A percentile compares a stretch with the other conserved stretches of the same genome.
These are phyloP conservation scores for Taenaris catops DNA, from an alignment of 2,888 invertebrate species.

Conservation along the genomic window DNA sequence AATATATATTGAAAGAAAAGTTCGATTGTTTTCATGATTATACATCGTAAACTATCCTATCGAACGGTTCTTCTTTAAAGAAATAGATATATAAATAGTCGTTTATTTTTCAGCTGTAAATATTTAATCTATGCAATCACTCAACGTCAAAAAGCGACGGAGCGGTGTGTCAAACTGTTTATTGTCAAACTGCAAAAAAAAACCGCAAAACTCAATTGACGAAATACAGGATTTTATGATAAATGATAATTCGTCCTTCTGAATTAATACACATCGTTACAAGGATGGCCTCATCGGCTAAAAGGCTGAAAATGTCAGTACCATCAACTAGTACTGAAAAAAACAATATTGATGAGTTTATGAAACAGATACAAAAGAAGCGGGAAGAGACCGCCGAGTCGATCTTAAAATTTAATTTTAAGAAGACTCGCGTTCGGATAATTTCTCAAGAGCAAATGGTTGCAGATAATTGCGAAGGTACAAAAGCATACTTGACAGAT, in stretches of 20 bases:
- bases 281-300: slow-evolving; percentile 60
- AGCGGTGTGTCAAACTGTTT: background rate
- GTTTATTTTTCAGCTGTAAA: no score
- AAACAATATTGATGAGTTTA: slow-evolving; percentile 43
- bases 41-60: no score
- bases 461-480: slow-evolving; percentile 73
- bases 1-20: no score
- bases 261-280: slow-evolving; percentile 6
- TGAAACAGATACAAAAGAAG: slow-evolving; percentile 54
- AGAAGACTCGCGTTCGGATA: slow-evolving; percentile 87
- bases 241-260: slow-evolving; percentile 16
- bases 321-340: slow-evolving; percentile 30
- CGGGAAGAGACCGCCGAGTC: slow-evolving; percentile 76
- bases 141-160: background rate
- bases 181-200: no score
- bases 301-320: slow-evolving; percentile 48
- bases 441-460: slow-evolving; percentile 83
- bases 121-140: no score
- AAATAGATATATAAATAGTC: no score
- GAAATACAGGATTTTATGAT: no score
- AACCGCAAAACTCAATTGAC: no score
- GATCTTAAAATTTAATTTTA: slow-evolving; percentile 84
- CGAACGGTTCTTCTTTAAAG: no score
- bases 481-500: no score
- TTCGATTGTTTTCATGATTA: no score